A percentile compares a stretch with the other conserved stretches of the same genome.
Evolutionary conservation across 2,113 vertebrate genomes (phyloP).

Genomic region (Elachura formosa): DNA sequence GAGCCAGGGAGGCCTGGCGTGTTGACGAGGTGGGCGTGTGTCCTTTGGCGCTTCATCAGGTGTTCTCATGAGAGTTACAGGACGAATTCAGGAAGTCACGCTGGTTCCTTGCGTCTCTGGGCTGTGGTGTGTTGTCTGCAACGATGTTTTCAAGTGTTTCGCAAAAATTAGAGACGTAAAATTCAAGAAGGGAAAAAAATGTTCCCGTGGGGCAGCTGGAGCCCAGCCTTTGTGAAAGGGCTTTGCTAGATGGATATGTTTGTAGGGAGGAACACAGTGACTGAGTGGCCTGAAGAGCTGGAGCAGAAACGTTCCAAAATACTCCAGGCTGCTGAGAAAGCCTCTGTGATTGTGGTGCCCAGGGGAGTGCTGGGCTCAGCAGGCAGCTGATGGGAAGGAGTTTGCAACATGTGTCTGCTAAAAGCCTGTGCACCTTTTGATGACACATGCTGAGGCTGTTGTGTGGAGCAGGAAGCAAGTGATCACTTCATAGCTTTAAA

Average conservation of each 20-base stretch:
- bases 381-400: not conserved
- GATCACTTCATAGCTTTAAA: not conserved
- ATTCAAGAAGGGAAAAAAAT: not conserved
- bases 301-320: not conserved
- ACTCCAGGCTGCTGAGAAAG: not conserved
- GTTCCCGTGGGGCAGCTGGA: not conserved
- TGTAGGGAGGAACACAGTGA: not conserved
- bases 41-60: not conserved
- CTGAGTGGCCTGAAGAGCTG: not conserved
- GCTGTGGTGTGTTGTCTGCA: not conserved
- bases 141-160: not conserved
- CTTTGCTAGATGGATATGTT: not conserved
- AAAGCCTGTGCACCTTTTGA: not conserved
- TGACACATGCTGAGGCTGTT: not conserved
- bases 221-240: not conserved
- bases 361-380: not conserved
- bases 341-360: not conserved
- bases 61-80: not conserved
- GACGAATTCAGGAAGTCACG: not conserved
- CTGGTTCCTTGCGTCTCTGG: not conserved
- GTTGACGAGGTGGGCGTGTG: not conserved
- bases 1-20: not conserved
- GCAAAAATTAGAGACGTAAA: not conserved
- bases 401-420: not conserved
- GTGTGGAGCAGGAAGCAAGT: not conserved